Base-by-base conservation (phyloP, 2,888 invertebrate species). In the Galerucella pusilla region DNA sequence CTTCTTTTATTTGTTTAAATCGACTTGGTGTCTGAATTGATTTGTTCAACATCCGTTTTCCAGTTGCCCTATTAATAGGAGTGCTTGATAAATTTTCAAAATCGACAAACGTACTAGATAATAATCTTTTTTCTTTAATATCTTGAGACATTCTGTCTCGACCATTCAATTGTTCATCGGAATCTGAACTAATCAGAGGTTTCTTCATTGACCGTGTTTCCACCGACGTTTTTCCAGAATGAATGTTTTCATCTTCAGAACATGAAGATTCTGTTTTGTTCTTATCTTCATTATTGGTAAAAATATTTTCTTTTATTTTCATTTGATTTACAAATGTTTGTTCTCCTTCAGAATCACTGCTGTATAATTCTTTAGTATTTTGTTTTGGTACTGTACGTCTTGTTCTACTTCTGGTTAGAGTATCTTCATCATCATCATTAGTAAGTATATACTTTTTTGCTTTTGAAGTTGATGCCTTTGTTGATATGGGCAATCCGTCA, bases 11-110 rank as follows among this genome's bases (percentile, higher is more conserved):
- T 57, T 75, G 75, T 61, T 75, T 75, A n/a, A 75, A 57, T 16
- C 54, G 71, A n/a, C 76, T 76, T 16, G 78, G 78, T 49, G 78
- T 78, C 14, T 76, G 76, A 52, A 71, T 71, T 11, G 78, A 76
- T 63, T 64, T 76, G 42, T 78, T 78, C 2, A 76, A 49, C 28
- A 71, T 68, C n/a, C 78, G 68, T 75, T 78, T 78, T 12, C 75
- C 73, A 25, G 74, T 63, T 14, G 46, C 57, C 28, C 35, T 57
- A 64, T 76, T 73, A 25, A 20, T 57, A n/a, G 73, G 73, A 25
- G 73, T 75, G 12, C 61, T 54, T 10, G 20, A 9, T 49, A 14
- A 3, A 11, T 6, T 16, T 57, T 63, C 45, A 14, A 20, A 45
- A 54, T 75, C 78, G 61, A 76, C 9, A 54, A 74, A n/a, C n/a